A percentile compares a stretch with the other conserved stretches of the same genome.
Conservation (phyloP, 2,888 invertebrate species). For the Cremastinae sp. region DNA sequence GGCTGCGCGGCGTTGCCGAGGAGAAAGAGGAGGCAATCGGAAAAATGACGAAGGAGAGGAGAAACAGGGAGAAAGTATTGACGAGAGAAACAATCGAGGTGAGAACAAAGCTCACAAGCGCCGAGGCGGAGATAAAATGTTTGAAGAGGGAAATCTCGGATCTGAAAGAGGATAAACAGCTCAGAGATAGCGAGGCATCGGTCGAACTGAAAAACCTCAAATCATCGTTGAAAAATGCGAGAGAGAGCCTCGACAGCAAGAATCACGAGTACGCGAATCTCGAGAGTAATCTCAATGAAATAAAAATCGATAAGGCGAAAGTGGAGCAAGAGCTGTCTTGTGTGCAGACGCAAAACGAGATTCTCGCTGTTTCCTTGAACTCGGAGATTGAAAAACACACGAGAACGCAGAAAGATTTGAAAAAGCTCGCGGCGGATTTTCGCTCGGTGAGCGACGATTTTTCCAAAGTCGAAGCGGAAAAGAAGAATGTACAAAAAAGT, state of each 20-base stretch:
- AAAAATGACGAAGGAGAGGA: conserved; percentile 51
- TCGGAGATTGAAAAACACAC: conserved; percentile 52
- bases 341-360: conserved; percentile 58
- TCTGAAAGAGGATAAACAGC: conserved; percentile 23
- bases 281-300: conserved; percentile 32
- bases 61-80: conserved; percentile 43
- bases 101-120: conserved; percentile 37
- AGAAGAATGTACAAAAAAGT: conserved; percentile 48
- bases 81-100: conserved; percentile 40
- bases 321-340: conserved; percentile 52
- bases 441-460: conserved; percentile 44
- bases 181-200: conserved; percentile 21
- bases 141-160: conserved; percentile 45
- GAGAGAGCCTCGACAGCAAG: conserved; percentile 42
- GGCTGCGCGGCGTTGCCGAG: conserved; percentile 48
- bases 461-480: conserved; percentile 49
- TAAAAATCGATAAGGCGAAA: conserved; percentile 42
- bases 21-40: conserved; percentile 60
- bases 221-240: conserved; percentile 46
- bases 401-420: conserved; percentile 55
- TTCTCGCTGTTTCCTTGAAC: conserved; percentile 57
- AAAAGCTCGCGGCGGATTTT: conserved; percentile 48
- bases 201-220: conserved; percentile 42
- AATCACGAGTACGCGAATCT: conserved; percentile 45
- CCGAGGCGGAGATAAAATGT: conserved; percentile 45